Conservation (phyloP, 1,140 invertebrate species). For the Rhopalosiphum padi region DNA sequence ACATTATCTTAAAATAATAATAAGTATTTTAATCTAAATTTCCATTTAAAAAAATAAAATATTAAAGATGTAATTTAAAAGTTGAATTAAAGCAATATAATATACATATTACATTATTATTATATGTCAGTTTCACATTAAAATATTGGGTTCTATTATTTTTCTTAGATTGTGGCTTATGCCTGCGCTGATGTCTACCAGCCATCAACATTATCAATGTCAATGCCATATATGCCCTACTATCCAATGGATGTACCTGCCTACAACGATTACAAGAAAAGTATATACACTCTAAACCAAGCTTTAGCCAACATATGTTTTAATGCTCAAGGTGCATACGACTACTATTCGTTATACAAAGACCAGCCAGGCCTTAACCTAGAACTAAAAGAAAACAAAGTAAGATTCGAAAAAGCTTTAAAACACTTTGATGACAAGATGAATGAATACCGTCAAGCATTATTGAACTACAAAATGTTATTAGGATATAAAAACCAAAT, state of each 20-base stretch:
- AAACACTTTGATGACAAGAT: not conserved
- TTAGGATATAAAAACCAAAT: not conserved
- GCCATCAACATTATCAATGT: not conserved
- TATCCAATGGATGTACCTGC: not conserved
- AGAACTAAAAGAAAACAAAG: not conserved
- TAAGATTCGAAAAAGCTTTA: not conserved
- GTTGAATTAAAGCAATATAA: not conserved
- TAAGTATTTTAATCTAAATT: not conserved
- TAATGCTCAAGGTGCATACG: not conserved
- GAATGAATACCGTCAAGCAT: not conserved
- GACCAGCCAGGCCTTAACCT: not conserved
- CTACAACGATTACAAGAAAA: not conserved
- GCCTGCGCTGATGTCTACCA: not conserved
- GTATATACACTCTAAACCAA: not conserved
- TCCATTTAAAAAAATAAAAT: not conserved
- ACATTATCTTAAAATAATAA: not conserved
- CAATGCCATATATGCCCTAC: not conserved
- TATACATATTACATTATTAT: not conserved
- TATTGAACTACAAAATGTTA: not conserved
- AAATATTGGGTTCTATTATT: not conserved
- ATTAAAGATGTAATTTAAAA: not conserved
- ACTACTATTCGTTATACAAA: not conserved
- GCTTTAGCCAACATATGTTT: not conserved
- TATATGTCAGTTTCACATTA: not conserved
- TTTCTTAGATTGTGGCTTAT: not conserved